Evolutionary conservation across 2,888 invertebrate genomes (phyloP).

Genomic region (Panopea generosa): DNA sequence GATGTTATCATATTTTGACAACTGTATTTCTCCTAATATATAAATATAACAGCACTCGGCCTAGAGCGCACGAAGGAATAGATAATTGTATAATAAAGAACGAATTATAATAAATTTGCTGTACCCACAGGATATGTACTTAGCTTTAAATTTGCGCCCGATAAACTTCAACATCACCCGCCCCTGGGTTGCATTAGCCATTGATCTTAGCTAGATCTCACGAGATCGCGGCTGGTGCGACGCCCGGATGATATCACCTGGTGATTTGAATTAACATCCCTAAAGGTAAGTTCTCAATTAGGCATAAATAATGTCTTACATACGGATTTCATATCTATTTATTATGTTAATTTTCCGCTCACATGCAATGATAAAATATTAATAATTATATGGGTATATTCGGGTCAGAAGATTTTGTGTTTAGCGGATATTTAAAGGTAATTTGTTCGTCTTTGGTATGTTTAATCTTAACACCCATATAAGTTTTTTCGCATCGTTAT

Average conservation of each 20-base stretch:
- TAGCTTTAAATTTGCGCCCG: constrained; percentile 52
- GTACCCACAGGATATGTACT: constrained; percentile 32
- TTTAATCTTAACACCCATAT: too few species aligned
- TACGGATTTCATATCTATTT: constrained; percentile 21
- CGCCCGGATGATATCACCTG: constrained; percentile 56
- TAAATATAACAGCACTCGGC: neutral
- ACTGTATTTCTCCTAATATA: constrained; percentile 8
- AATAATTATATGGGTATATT: neutral
- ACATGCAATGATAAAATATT: constrained; percentile 3
- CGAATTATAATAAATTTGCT: constrained; percentile 60
- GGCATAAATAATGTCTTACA: constrained; percentile 22
- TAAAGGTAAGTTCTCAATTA: constrained; percentile 46
- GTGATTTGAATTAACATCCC: constrained; percentile 31
- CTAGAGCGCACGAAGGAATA: neutral
- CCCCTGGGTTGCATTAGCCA: constrained; percentile 34
- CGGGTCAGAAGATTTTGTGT: too few species aligned
- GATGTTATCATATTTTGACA: neutral
- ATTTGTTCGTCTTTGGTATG: too few species aligned
- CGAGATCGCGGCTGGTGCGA: constrained; percentile 55
- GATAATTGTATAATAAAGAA: constrained; percentile 56
- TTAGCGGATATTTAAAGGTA: too few species aligned
- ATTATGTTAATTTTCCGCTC: constrained; percentile 37
- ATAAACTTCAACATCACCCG: constrained; percentile 42
- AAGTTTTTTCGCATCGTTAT: too few species aligned
- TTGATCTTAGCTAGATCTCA: constrained; percentile 59